phyloP scores from a whole-genome alignment of 2,113 vertebrate genomes.

The Podilymbus podiceps region DNA sequence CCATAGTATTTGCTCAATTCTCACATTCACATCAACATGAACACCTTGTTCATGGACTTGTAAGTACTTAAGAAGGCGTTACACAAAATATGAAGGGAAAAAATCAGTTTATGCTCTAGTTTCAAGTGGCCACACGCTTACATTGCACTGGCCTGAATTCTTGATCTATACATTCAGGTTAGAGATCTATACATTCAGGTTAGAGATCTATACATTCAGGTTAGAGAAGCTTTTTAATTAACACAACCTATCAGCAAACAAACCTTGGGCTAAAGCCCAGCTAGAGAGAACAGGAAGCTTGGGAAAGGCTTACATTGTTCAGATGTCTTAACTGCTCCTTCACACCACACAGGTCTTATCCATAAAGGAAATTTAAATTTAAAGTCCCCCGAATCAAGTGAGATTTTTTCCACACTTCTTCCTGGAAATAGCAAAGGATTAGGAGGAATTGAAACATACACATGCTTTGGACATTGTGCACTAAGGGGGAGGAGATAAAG shows the following conservation, averaged over 20 bases:
- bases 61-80: background rate
- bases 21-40: background rate
- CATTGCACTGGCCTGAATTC: background rate
- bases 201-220: background rate
- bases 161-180: background rate
- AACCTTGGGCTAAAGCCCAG: background rate
- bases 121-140: background rate
- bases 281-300: background rate
- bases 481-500: background rate
- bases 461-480: background rate
- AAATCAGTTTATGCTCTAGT: background rate
- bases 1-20: rapidly evolving
- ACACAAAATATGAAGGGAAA: background rate
- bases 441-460: background rate
- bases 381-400: background rate
- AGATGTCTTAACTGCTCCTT: background rate
- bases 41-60: background rate
- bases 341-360: background rate
- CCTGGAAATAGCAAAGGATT: background rate
- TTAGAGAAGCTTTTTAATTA: background rate
- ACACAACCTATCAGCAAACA: background rate
- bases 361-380: background rate
- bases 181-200: no score
- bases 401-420: background rate
- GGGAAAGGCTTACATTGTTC: background rate